Evolutionary conservation across 2,888 invertebrate genomes (phyloP), one percentile per base, ranked within the genome.

Genomic region (Girardia tigrina): DNA sequence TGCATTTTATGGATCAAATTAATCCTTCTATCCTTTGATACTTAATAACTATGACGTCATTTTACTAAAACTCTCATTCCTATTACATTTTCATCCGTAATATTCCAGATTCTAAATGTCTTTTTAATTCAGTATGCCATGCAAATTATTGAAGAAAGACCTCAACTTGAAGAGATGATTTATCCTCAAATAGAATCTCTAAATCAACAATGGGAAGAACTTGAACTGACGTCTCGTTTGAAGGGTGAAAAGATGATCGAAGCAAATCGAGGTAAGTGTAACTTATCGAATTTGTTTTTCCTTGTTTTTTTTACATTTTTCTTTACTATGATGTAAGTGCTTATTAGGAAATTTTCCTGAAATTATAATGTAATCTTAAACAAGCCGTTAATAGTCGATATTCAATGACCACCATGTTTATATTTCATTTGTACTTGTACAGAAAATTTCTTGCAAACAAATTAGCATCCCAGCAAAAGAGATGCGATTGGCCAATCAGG

Each of bases 221-320:
- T 99, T 29, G 95, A 98, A 83, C 89, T 89, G 27, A 92, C 92
- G 0, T 97, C 97, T 0, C 83, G 85, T 77, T 84, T 85, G 75
- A 88, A 88, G 86, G 97, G 97, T 74, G 94, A 95, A 83, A 88
- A 94, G 78, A 86, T 99, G 78, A 98, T 99, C 85, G 98, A 99
- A 84, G 94, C 97, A 26, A 98, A 99, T 85, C 89, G 97, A 71
- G 78, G 76, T 26, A 77, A 29, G n/a, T n/a, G n/a, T n/a, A n/a
- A n/a, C 42, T 14, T 42, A 42, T 42, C n/a, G 42, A 42, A 42
- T 42, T 42, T 42, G n/a, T 42, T 42, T 14, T 42, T 12, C 12
- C 42, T 42, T 42, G 14, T 70, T 20, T 70, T 12, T 20, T 70
- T n/a, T n/a, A n/a, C n/a, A n/a, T n/a, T n/a, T n/a, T n/a, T n/a